Base-by-base conservation (phyloP, 2,888 invertebrate genomes). In the Brachylomia viminalis region DNA sequence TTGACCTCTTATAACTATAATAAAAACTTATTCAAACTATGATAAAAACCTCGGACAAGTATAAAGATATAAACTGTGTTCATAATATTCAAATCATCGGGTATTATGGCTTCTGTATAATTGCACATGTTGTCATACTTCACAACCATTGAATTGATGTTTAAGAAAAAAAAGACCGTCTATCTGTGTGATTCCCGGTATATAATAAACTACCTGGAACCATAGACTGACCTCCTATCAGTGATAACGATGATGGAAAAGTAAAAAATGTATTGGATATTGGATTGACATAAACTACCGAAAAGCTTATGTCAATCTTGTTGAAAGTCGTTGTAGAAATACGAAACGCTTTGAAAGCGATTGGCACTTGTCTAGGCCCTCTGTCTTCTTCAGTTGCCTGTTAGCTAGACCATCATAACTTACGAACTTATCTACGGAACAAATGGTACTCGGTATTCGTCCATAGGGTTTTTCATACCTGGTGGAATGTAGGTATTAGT, bases 91-190 rank as follows among this genome's bases (percentile, higher is more conserved):
- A 75, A 80, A 81, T 54, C 13, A 67, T 62, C 3, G 42, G 30
- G n/a, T n/a, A 71, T 62, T 20, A 15, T 2, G 8, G 67, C 85
- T 81, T 42, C 85, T 75, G 82, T 82, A 56, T 85, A 82, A 84
- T 84, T 76, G 54, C 30, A 42, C 13, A 54, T 17, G 1, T n/a
- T 74, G 17, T 38, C 23, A 62, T 47, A 77, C 15, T 58, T 58
- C n/a, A 38, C 7, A 23, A 45, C 17, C 7, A 27, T 27, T 27
- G 6, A 13, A 27, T 27, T 20, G 20, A 45, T 20, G 45, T 20
- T 27, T 42, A 11, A 45, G 2, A 27, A 45, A n/a, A 45, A 27
- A 54, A n/a, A n/a, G n/a, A 11, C n/a, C 2, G 10, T n/a, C 52
- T 54, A 11, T 52, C 38, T 38, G 7, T 52, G 15, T 62, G 8